Evolutionary conservation across 2,888 invertebrate species (phyloP).

Genomic region (Idaea straminata): DNA sequence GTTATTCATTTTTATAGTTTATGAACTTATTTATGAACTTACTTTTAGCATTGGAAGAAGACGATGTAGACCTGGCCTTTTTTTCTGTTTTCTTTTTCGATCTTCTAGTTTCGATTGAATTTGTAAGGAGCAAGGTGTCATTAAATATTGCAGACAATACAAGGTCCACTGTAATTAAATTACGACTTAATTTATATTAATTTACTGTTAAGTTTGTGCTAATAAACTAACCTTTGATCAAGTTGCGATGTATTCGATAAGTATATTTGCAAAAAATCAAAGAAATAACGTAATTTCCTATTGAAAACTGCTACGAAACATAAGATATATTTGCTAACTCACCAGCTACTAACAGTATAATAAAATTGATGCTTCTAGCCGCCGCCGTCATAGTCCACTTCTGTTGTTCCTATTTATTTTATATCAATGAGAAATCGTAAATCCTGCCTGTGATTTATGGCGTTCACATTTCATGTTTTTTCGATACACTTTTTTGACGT

Average conservation of each 20-base stretch:
- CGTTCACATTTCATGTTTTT: conserved; percentile 36
- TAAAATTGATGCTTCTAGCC: neutral
- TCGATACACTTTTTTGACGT: conserved; percentile 30
- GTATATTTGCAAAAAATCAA: no score
- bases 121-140: neutral
- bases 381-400: neutral
- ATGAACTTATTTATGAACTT: neutral
- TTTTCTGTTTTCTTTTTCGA: conserved; percentile 8
- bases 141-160: neutral
- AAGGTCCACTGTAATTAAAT: conserved; percentile 10
- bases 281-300: no score
- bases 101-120: conserved; percentile 12
- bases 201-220: neutral
- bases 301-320: no score
- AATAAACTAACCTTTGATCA: no score
- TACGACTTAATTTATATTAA: neutral
- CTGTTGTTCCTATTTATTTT: neutral
- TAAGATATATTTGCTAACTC: neutral
- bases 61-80: conserved; percentile 33
- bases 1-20: no score
- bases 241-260: no score
- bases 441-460: conserved; percentile 38
- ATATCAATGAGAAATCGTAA: conserved; percentile 35
- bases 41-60: conserved; percentile 27
- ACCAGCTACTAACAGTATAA: neutral